phyloP scores from a whole-genome alignment of 1,140 invertebrate genomes.

The Ceratina calcarata region DNA sequence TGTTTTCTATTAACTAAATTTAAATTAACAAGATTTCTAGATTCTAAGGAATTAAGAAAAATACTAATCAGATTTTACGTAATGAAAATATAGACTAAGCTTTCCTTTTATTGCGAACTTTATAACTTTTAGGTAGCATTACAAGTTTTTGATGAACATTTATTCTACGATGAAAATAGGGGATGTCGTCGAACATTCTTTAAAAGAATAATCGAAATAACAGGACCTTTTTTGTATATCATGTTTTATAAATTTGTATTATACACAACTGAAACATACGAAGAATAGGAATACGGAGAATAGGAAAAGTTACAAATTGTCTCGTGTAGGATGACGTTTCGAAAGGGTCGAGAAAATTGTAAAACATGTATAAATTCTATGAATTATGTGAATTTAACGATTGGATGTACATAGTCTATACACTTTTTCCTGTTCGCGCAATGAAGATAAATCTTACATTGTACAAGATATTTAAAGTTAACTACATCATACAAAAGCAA shows the following conservation, averaged over 20 bases:
- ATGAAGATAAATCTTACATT: conserved; percentile 46
- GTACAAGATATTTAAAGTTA: conserved; percentile 58
- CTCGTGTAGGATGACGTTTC: neutral
- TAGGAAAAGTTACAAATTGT: conserved; percentile 24
- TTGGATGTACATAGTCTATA: conserved; percentile 20
- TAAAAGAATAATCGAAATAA: conserved; percentile 8
- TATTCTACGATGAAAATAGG: conserved; percentile 20
- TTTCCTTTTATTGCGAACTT: conserved; percentile 25
- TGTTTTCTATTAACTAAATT: conserved; percentile 50
- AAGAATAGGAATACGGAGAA: neutral
- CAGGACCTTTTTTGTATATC: conserved; percentile 22
- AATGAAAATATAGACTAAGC: conserved; percentile 44
- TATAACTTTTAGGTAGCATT: conserved; percentile 15
- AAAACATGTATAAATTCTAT: neutral
- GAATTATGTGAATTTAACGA: conserved; percentile 12
- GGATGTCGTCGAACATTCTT: conserved; percentile 12
- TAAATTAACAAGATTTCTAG: conserved; percentile 46
- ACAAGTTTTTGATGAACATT: conserved; percentile 17
- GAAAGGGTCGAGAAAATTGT: conserved; percentile 9
- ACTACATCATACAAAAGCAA: conserved; percentile 60
- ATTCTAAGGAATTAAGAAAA: conserved; percentile 31
- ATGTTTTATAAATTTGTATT: conserved; percentile 31
- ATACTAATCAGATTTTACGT: conserved; percentile 52
- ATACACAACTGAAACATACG: conserved; percentile 21
- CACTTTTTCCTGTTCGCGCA: conserved; percentile 41